These are phyloP conservation scores for Drosophila burlai DNA, from an alignment of 1,140 invertebrate species.

Conservation along the genomic window DNA sequence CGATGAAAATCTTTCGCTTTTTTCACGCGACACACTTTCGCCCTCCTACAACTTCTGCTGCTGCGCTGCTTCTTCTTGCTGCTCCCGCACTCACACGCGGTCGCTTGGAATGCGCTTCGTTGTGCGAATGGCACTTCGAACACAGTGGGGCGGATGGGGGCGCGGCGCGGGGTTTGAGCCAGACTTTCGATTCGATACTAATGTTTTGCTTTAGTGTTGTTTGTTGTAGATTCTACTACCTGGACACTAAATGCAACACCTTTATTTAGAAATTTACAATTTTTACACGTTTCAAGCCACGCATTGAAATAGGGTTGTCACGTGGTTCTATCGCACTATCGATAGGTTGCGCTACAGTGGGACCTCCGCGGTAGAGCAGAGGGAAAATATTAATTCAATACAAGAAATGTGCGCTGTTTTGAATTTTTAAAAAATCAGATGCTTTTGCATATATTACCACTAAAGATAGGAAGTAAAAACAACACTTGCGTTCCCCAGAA, in stretches of 20 bases:
- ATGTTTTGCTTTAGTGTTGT: constrained; percentile 30
- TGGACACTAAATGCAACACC: constrained; percentile 21
- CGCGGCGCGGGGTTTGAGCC: constrained; percentile 23
- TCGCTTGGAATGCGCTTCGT: constrained; percentile 34
- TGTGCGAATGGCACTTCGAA: constrained; percentile 20
- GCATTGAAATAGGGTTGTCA: constrained; percentile 45
- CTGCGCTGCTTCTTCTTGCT: constrained; percentile 48
- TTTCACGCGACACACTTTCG: constrained; percentile 78
- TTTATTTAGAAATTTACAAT: constrained; percentile 19
- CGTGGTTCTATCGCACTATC: constrained; percentile 12
- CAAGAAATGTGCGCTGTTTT: too few relatives aligned
- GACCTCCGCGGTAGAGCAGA: too few relatives aligned
- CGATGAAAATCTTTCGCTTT: constrained; percentile 67
- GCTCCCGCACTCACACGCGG: constrained; percentile 66
- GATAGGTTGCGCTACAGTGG: too few relatives aligned
- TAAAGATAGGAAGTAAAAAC: too few relatives aligned
- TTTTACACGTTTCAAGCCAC: constrained; percentile 54
- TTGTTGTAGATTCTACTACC: constrained; percentile 16
- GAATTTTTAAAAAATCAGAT: too few relatives aligned
- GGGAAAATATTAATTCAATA: too few relatives aligned
- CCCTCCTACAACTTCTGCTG: constrained; percentile 58
- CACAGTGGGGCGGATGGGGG: constrained; percentile 3
- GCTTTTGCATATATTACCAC: too few relatives aligned
- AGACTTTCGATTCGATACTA: constrained; percentile 31
- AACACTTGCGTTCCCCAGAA: too few relatives aligned